Evolutionary conservation across 2,888 invertebrate genomes (phyloP), one percentile per base, ranked within the genome.

Genomic region (Melipona bicolor): DNA sequence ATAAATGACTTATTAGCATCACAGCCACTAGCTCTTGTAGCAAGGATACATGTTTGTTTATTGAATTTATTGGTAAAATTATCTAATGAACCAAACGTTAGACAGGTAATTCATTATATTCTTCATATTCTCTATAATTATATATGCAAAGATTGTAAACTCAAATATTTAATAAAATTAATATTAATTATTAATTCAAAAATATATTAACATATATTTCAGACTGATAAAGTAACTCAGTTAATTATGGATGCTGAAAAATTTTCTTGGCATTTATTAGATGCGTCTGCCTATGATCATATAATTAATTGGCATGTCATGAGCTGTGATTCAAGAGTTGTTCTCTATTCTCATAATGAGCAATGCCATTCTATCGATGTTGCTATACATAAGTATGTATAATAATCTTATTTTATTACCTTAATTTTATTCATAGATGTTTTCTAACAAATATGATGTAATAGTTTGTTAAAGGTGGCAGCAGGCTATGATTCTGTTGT

Each of bases 251-350:
- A 96, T 85, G 96, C 96, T 4, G 96, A 96, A 81, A 95, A 95
- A 79, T 97, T 96, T 93, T 95, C 96, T 2, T 97, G 97, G 97
- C 95, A 96, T 83, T 92, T 96, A 61, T 94, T 97, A 4, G 97
- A 97, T 81, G 95, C 96, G 21, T 92, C 94, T 36, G 95, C 96
- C 54, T 96, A 96, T 89, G 96, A 97, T 91, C 95, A 96, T 78
- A 95, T 97, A 56, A 95, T 97, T 88, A 97, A 97, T 92, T 97
- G 97, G 97, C 96, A 97, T 89, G 96, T 97, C 15, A 96, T 96
- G 95, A 96, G 96, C 83, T 96, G 96, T 90, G 97, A 97, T 94
- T 96, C 97, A 0, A 95, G 95, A 74, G 97, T 97, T 80, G 95
- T 97, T 54, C 95, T 97, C 73, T 89, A 90, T 73, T 83, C 94